Percentiles rank a stretch among this genome's conserved stretches.
Conservation (phyloP, 92 coral and sea anemone genomes). For the Pocillopora grandis region DNA sequence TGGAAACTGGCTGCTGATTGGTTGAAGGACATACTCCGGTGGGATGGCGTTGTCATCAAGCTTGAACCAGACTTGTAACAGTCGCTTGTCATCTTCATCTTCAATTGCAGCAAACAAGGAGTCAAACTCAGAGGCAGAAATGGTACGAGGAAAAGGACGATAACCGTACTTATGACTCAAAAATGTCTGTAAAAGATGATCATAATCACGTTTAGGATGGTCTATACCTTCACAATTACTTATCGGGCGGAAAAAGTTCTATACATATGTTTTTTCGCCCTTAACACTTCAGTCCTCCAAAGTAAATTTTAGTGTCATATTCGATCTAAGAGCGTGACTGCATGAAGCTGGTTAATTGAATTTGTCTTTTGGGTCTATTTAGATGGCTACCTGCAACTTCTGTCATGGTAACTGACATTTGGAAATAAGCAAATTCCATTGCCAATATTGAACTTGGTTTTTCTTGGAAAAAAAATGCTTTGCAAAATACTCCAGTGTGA, state of each 20-base stretch:
- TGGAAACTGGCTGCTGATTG: slow-evolving; percentile 81
- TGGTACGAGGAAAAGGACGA: slow-evolving; percentile 77
- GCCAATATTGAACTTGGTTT: too few relatives aligned
- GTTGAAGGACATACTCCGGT: slow-evolving; percentile 84
- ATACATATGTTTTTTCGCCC: not conserved
- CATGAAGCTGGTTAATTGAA: not conserved
- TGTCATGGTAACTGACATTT: not conserved
- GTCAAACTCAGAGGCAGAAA: slow-evolving; percentile 77
- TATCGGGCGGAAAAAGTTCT: not conserved
- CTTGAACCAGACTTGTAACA: slow-evolving; percentile 69
- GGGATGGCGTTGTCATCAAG: slow-evolving; percentile 80
- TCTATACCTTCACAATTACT: too few relatives aligned
- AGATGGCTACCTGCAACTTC: not conserved
- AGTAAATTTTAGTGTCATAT: not conserved
- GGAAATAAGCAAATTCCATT: not conserved
- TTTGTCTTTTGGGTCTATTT: not conserved
- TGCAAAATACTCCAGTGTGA: too few relatives aligned
- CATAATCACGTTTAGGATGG: too few relatives aligned
- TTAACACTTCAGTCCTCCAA: not conserved
- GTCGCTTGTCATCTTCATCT: slow-evolving; percentile 66
- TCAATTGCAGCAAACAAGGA: slow-evolving; percentile 58
- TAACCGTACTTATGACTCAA: slow-evolving; percentile 93
- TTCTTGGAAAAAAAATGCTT: too few relatives aligned
- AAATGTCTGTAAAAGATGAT: slow-evolving; percentile 57
- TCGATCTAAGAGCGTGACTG: too few relatives aligned